A percentile compares a stretch with the other conserved stretches of the same genome.
Conservation (phyloP, 2,797 vertebrate genomes). For the Diceros bicornis region DNA sequence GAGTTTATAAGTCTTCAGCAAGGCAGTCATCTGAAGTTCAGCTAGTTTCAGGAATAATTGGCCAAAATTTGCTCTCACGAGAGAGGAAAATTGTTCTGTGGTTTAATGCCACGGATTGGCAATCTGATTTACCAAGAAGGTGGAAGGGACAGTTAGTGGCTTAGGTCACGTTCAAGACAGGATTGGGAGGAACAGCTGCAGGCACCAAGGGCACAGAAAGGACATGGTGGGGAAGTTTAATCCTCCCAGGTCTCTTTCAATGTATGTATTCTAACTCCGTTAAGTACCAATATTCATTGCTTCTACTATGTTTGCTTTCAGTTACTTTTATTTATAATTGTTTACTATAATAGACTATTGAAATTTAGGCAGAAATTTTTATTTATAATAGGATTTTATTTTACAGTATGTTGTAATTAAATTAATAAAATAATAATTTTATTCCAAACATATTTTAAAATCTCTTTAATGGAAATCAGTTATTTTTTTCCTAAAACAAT, state of each 20-base stretch:
- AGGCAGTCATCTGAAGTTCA: neutral
- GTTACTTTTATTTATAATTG: neutral
- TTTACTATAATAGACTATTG: neutral
- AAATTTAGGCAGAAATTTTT: neutral
- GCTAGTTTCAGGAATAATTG: neutral
- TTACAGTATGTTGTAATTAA: neutral
- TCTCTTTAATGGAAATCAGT: neutral
- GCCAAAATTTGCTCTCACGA: constrained; percentile 12
- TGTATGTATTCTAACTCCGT: neutral
- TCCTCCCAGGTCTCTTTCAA: neutral
- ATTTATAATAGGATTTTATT: constrained; percentile 11
- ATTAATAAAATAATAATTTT: neutral
- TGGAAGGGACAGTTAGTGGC: neutral
- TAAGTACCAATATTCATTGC: neutral
- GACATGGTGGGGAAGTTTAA: neutral
- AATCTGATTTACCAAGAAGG: neutral
- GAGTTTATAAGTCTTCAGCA: neutral
- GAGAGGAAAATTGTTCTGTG: neutral
- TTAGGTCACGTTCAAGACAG: neutral
- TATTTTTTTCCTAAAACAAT: neutral
- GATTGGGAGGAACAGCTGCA: neutral
- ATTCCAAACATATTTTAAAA: constrained; percentile 26
- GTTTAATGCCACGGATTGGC: neutral
- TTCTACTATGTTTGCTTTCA: constrained; percentile 30
- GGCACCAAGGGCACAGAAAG: neutral